Evolutionary conservation across 2,888 invertebrate genomes (phyloP).

Genomic region (Polylopha cassiicola): DNA sequence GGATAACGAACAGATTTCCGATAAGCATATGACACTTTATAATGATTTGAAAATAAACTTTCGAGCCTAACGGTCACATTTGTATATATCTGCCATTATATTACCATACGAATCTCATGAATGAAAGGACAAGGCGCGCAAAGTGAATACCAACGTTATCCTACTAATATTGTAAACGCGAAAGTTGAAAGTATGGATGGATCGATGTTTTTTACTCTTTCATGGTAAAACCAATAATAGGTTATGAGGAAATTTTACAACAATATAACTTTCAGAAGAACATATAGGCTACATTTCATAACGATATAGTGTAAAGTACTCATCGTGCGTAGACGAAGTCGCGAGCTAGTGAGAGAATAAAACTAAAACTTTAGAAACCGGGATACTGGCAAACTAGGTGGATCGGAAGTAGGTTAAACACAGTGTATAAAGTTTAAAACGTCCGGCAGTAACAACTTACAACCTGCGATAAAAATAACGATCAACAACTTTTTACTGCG

Average conservation of each 20-base stretch:
- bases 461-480: slow-evolving; percentile 16
- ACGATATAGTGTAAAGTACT: no score
- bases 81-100: slow-evolving; percentile 8
- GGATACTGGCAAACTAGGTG: slow-evolving; percentile 13
- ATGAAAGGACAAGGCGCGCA: no score
- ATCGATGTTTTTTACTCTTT: no score
- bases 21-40: slow-evolving; percentile 12
- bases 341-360: slow-evolving; percentile 8
- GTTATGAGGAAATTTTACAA: no score
- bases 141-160: no score
- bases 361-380: slow-evolving; percentile 11
- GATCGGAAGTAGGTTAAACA: slow-evolving; percentile 17
- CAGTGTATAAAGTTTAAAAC: slow-evolving; percentile 19
- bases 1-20: slow-evolving; percentile 11
- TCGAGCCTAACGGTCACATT: slow-evolving; percentile 9
- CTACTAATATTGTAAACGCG: no score
- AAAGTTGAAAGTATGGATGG: no score
- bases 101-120: slow-evolving; percentile 13
- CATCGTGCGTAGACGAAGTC: no score
- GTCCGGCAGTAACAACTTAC: slow-evolving; percentile 13
- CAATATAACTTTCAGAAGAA: slow-evolving; percentile 2
- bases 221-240: no score
- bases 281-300: no score
- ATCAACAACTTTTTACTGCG: slow-evolving; percentile 9
- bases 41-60: slow-evolving; percentile 14